Conservation (phyloP, 2,888 invertebrate genomes). For the Schrankia costaestrigalis region DNA sequence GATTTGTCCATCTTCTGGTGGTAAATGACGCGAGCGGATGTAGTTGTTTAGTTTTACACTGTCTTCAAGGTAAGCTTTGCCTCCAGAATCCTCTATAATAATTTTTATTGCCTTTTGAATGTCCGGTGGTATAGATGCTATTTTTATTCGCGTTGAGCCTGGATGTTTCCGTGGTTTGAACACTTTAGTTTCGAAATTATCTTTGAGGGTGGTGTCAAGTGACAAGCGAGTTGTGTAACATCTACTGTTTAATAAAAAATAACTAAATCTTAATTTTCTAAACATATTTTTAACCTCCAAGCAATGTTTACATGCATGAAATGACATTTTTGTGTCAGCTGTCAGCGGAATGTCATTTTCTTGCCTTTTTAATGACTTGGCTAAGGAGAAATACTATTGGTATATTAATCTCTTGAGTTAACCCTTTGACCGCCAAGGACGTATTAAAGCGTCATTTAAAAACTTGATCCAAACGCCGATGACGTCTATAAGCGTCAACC, state of each 20-base stretch:
- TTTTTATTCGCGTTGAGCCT: slow-evolving; percentile 81
- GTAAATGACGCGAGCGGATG: slow-evolving; percentile 82
- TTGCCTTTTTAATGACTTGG: too few species aligned
- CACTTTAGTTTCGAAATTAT: slow-evolving; percentile 72
- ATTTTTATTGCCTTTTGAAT: slow-evolving; percentile 79
- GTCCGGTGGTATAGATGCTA: slow-evolving; percentile 80
- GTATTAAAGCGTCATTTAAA: too few species aligned
- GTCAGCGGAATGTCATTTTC: too few species aligned
- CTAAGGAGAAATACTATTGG: too few species aligned
- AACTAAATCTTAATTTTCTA: slow-evolving; percentile 51
- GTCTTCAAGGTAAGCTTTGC: slow-evolving; percentile 77
- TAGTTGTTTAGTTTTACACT: slow-evolving; percentile 80
- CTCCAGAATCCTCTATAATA: slow-evolving; percentile 79
- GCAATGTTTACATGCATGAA: background rate
- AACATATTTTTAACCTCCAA: slow-evolving; percentile 56
- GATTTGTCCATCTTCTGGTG: slow-evolving; percentile 81
- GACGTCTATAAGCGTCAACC: too few species aligned
- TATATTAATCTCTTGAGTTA: too few species aligned
- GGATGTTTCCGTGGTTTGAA: slow-evolving; percentile 87
- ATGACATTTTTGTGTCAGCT: too few species aligned
- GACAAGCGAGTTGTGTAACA: slow-evolving; percentile 66
- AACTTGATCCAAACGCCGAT: too few species aligned
- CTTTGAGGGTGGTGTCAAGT: slow-evolving; percentile 72
- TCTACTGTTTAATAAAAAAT: slow-evolving; percentile 36
- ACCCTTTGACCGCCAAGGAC: too few species aligned